These are phyloP conservation scores for Leistus spinibarbis DNA, from an alignment of 2,888 invertebrate species.

Conservation along the genomic window DNA sequence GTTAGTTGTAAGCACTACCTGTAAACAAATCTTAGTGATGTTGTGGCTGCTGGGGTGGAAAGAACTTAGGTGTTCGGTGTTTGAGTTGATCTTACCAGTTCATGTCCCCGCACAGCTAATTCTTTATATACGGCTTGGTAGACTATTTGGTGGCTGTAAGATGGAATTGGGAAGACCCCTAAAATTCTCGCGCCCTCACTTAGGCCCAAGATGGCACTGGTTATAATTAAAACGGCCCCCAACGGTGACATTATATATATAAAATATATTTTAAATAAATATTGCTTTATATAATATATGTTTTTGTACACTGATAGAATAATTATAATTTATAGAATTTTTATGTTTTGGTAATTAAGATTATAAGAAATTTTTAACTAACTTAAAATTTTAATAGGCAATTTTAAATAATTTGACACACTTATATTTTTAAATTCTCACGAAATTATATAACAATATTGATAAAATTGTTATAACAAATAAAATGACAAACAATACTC, in stretches of 20 bases:
- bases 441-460: too few relatives aligned
- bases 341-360: too few relatives aligned
- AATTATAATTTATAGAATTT: too few relatives aligned
- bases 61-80: background rate
- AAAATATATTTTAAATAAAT: too few relatives aligned
- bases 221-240: background rate
- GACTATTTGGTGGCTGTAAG: slow-evolving; percentile 48
- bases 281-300: too few relatives aligned
- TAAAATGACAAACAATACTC: too few relatives aligned
- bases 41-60: background rate
- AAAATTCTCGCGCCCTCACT: slow-evolving; percentile 44
- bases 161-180: slow-evolving; percentile 46
- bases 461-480: too few relatives aligned
- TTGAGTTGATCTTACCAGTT: slow-evolving; percentile 45
- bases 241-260: background rate
- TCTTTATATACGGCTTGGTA: slow-evolving; percentile 48
- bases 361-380: too few relatives aligned
- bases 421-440: too few relatives aligned
- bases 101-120: slow-evolving; percentile 49
- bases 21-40: background rate
- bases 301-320: too few relatives aligned
- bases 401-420: too few relatives aligned
- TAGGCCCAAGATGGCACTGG: background rate
- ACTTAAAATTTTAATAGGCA: too few relatives aligned
- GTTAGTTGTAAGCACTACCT: slow-evolving; percentile 48